Conservation (phyloP, 2,797 vertebrate species). For the Helarctos malayanus region DNA sequence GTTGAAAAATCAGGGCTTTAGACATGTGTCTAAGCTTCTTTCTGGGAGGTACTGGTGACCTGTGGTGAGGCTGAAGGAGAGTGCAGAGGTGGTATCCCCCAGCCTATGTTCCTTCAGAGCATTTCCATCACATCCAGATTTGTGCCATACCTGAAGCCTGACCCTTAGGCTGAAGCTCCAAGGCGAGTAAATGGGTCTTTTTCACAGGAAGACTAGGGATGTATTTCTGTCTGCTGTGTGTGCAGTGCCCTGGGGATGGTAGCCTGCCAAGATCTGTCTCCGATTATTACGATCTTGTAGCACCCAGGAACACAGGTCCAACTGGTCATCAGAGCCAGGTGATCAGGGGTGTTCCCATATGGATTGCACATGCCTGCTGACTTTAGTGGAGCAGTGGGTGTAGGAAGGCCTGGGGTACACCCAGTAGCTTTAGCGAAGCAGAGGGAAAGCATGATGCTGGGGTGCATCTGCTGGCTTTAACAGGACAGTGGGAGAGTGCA, state of each 20-base stretch:
- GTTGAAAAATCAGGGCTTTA: neutral
- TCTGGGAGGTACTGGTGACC: neutral
- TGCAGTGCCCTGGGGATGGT: neutral
- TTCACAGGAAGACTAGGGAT: neutral
- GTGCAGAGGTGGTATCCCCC: neutral
- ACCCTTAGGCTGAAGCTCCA: neutral
- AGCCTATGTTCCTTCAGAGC: neutral
- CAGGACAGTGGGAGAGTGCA: neutral
- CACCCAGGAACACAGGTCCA: neutral
- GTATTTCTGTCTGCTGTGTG: neutral
- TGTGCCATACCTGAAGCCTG: neutral
- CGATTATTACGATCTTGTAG: neutral
- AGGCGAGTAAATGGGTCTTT: neutral
- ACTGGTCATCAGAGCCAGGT: neutral
- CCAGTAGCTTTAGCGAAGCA: neutral
- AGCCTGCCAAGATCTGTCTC: neutral
- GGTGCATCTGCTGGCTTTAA: neutral
- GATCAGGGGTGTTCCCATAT: neutral
- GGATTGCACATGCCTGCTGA: neutral
- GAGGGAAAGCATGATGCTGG: neutral
- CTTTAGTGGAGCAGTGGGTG: neutral
- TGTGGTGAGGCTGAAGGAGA: neutral
- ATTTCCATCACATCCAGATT: neutral
- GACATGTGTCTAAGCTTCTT: neutral
- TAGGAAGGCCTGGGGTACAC: neutral